Evolutionary conservation across 2,797 vertebrate genomes (phyloP), one percentile per base, ranked within the genome.

Genomic region (Syngnathus rostellatus): DNA sequence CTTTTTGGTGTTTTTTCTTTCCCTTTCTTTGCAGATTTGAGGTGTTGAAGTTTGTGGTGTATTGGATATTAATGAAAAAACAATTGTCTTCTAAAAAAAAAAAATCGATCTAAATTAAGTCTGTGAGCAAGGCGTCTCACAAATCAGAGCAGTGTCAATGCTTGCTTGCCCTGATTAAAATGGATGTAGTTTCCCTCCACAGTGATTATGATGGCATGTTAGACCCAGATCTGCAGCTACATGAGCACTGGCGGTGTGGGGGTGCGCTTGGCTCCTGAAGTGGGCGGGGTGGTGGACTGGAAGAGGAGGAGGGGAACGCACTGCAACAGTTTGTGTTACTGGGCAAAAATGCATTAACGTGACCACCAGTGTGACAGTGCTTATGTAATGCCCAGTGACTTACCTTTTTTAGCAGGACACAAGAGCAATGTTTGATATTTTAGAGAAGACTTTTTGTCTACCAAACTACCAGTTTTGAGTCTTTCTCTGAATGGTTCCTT

Each of bases 291-390:
- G 72, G 74, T 70, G 77, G 80, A 62, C 21, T 45, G 21, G 46
- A 48, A 6, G 21, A 62, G 68, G 69, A 68, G 59, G 60, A 72
- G 73, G 63, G 69, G 62, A 79, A 69, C 37, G 70, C 16, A 25
- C 68, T 72, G 76, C 74, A 77, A 79, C 76, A 60, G 25, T 77
- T 77, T 77, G 73, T 86, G 82, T 86, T 85, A 85, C 80, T 85
- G 82, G 82, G 81, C 72, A 77, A 80, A 85, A 85, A 68, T 83
- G 65, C 66, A 70, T 78, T 69, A 81, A 74, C 72, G 38, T 83
- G 85, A 83, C 82, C 84, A 80, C 81, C 72, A 75, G 68, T 75
- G 72, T 80, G 80, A 80, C 76, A 55, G 79, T 67, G 0, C 77
- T 73, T 81, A 53, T 74, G 68, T 59, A 72, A 73, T 25, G 31